Conservation (phyloP, 2,888 invertebrate species). For the Troides aeacus region DNA sequence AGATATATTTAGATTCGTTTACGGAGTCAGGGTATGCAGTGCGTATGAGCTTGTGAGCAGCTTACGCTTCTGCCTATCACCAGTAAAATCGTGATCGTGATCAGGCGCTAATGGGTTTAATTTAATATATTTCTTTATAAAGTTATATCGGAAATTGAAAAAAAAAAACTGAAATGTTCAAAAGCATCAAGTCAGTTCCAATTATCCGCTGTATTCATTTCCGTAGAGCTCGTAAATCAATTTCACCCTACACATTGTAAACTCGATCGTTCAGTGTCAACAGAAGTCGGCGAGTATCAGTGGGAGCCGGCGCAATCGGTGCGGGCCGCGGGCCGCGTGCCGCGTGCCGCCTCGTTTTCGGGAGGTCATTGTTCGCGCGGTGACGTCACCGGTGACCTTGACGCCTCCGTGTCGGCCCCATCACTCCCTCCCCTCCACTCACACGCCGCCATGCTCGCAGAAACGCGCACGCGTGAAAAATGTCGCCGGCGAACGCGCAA, state of each 20-base stretch:
- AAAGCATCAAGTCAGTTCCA: constrained; percentile 3
- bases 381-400: constrained; percentile 79
- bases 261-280: constrained; percentile 28
- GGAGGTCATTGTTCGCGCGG: constrained; percentile 69
- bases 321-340: constrained; percentile 41
- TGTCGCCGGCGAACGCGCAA: constrained; percentile 45
- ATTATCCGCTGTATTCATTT: constrained; percentile 17
- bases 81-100: too few species aligned
- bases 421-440: constrained; percentile 29
- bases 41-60: too few species aligned
- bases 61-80: too few species aligned
- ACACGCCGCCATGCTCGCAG: constrained; percentile 32
- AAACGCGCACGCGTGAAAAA: constrained; percentile 57
- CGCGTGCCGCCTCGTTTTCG: constrained; percentile 56
- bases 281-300: constrained; percentile 24
- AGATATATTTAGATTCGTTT: too few species aligned
- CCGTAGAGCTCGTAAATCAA: constrained; percentile 18
- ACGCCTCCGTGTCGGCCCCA: constrained; percentile 51
- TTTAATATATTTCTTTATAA: neutral
- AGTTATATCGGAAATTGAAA: neutral
- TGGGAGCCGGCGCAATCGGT: constrained; percentile 34
- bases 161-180: neutral
- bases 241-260: constrained; percentile 9
- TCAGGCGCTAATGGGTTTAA: too few species aligned
- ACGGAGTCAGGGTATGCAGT: too few species aligned